Conservation (phyloP, 2,797 vertebrate species). For the Thamnophis elegans region DNA sequence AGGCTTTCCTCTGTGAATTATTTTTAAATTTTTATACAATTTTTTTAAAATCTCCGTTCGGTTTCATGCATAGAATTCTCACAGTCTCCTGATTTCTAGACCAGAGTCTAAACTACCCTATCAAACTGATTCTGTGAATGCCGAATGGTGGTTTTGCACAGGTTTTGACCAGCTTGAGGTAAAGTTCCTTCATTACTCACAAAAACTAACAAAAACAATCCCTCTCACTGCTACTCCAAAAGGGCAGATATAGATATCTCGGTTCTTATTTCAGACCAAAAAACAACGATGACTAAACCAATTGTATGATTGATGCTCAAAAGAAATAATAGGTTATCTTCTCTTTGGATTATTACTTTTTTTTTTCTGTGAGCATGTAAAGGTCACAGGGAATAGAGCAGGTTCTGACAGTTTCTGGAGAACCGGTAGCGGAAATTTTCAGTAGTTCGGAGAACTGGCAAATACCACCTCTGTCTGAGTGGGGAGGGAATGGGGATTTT, state of each 20-base stretch:
- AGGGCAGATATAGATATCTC: not conserved
- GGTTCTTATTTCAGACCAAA: not conserved
- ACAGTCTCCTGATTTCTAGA: not conserved
- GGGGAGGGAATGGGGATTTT: no score
- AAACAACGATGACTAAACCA: not conserved
- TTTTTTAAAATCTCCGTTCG: not conserved
- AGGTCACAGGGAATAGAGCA: not conserved
- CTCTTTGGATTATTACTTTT: not conserved
- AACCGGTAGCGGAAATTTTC: no score
- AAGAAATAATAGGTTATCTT: not conserved
- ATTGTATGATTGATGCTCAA: not conserved
- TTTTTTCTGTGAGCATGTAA: not conserved
- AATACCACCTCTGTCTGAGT: no score
- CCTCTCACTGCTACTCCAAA: not conserved
- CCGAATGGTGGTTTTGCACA: not conserved
- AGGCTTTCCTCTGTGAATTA: not conserved
- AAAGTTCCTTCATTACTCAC: not conserved
- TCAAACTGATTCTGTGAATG: not conserved
- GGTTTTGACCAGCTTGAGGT: not conserved
- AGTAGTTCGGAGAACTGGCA: no score
- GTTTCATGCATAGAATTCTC: not conserved
- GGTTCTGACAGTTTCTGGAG: no score
- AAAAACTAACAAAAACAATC: not conserved
- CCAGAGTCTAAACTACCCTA: not conserved
- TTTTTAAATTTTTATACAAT: not conserved